A percentile compares a stretch with the other conserved stretches of the same genome.
Conservation (phyloP, 2,888 invertebrate species). For the Cephus runcator region DNA sequence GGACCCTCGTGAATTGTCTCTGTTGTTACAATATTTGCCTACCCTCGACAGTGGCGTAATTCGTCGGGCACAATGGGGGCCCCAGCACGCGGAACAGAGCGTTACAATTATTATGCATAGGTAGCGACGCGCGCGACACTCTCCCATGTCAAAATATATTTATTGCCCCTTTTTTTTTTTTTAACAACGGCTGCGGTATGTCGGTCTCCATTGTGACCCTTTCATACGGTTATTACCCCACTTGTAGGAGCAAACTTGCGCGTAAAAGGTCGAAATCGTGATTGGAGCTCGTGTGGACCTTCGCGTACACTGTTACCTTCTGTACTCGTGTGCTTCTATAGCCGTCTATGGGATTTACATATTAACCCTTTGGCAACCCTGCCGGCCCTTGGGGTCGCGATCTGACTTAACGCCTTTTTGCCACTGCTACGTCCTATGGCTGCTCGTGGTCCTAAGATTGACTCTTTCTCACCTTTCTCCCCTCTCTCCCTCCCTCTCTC, state of each 20-base stretch:
- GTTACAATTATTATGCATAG: constrained; percentile 59
- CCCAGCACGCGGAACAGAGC: constrained; percentile 32
- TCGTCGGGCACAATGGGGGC: constrained; percentile 45
- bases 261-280: constrained; percentile 18
- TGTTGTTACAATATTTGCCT: constrained; percentile 62
- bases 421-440: constrained; percentile 5
- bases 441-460: not conserved
- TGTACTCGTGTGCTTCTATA: not conserved
- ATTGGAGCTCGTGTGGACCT: constrained; percentile 17
- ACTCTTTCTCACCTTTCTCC: not conserved
- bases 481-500: constrained; percentile 11
- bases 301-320: constrained; percentile 9
- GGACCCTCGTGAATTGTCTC: constrained; percentile 33
- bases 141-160: constrained; percentile 66
- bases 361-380: constrained; percentile 47
- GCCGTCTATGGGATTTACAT: constrained; percentile 49
- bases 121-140: constrained; percentile 37
- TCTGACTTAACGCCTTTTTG: constrained; percentile 62
- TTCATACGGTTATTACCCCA: constrained; percentile 62
- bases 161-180: constrained; percentile 53
- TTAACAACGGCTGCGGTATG: constrained; percentile 52
- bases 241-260: constrained; percentile 49
- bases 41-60: constrained; percentile 52
- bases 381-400: constrained; percentile 45
- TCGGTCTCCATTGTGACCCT: constrained; percentile 56